Conservation (phyloP, 2,888 invertebrate genomes). For the Drosophila emarginata region DNA sequence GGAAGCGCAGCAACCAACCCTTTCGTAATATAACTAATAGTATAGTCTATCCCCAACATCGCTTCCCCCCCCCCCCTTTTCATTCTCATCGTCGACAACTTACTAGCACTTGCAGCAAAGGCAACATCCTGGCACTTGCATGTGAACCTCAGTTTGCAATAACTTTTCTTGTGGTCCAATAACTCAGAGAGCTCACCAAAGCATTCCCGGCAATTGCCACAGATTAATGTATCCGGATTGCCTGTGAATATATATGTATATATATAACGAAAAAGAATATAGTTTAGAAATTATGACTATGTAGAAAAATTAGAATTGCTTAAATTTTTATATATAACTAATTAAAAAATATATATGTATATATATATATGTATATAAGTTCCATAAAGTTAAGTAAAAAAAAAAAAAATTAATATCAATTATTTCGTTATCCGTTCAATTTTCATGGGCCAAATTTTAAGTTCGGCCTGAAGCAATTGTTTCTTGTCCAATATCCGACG, state of each 20-base stretch:
- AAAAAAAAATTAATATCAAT: background rate
- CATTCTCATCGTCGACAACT: constrained; percentile 9
- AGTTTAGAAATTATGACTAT: too few relatives aligned
- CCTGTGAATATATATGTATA: constrained; percentile 80
- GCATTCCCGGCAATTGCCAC: constrained; percentile 90
- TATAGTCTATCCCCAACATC: background rate
- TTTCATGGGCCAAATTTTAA: constrained; percentile 45
- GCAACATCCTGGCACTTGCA: constrained; percentile 86
- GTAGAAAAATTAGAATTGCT: background rate
- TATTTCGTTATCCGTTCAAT: background rate
- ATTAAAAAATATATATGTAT: constrained; percentile 11
- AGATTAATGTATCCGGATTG: constrained; percentile 90
- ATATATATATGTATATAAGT: constrained; percentile 5
- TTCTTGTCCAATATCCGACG: constrained; percentile 16
- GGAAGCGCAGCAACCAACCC: background rate
- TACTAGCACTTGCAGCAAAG: constrained; percentile 83
- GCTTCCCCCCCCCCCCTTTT: background rate
- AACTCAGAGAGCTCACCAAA: constrained; percentile 88
- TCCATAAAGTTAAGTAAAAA: background rate
- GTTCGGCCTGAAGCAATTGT: constrained; percentile 39
- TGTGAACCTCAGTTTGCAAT: constrained; percentile 88
- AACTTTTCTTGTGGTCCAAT: constrained; percentile 89
- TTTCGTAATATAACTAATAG: too few relatives aligned
- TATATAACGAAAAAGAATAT: constrained; percentile 62
- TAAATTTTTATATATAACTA: background rate